These are phyloP conservation scores for Anniella stebbinsi DNA, from an alignment of 2,797 vertebrate genomes.

Conservation along the genomic window DNA sequence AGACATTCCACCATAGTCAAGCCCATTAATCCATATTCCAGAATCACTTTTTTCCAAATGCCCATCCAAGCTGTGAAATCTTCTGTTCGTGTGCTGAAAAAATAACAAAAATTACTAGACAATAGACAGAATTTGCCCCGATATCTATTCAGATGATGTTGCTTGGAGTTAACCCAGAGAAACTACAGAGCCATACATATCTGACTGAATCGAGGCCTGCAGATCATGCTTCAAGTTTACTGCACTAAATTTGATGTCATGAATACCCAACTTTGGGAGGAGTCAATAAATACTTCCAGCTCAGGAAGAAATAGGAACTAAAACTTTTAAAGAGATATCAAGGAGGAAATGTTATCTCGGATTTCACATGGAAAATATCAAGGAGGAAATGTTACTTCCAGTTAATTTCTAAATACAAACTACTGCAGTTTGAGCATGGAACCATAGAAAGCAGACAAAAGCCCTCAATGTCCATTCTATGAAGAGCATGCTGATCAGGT, in stretches of 20 bases:
- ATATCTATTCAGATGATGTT: background rate
- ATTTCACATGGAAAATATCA: background rate
- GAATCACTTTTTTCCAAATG: slow-evolving; percentile 89
- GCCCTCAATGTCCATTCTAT: background rate
- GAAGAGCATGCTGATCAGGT: background rate
- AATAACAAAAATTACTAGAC: background rate
- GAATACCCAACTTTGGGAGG: background rate
- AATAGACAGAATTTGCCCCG: background rate
- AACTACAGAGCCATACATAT: background rate
- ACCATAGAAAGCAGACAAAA: background rate
- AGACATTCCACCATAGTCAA: slow-evolving; percentile 92
- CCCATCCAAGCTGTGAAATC: slow-evolving; percentile 88
- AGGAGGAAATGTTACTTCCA: background rate
- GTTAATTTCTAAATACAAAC: background rate
- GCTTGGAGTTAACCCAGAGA: background rate
- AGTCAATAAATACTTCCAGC: background rate
- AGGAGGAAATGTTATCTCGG: too few relatives aligned
- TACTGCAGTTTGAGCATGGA: background rate
- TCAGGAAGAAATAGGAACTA: background rate
- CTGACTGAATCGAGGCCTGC: background rate
- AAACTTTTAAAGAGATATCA: background rate
- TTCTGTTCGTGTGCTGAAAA: slow-evolving; percentile 88
- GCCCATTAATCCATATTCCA: slow-evolving; percentile 96
- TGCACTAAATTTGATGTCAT: background rate
- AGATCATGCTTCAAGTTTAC: background rate